Evolutionary conservation across 2,797 vertebrate genomes (phyloP).

Genomic region (Chelmon rostratus): DNA sequence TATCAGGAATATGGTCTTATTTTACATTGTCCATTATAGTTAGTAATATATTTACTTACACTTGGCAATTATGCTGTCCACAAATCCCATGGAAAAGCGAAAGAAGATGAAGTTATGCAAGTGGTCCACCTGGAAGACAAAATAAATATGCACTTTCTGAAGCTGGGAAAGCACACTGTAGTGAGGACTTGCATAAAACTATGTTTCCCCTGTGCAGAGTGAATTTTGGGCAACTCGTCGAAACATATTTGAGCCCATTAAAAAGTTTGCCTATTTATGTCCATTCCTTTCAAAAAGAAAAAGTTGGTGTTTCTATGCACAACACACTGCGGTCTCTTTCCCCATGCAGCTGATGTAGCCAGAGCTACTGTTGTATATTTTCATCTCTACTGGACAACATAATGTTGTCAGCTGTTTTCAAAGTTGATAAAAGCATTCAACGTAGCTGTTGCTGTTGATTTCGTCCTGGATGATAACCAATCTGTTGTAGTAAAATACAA

Average conservation of each 20-base stretch:
- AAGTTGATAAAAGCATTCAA: too few relatives aligned
- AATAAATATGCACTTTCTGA: background rate
- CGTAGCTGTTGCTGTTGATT: too few relatives aligned
- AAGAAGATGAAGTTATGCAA: slow-evolving; percentile 98
- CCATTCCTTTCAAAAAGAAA: too few relatives aligned
- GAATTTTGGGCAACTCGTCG: background rate
- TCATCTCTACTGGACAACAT: background rate
- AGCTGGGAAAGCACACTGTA: background rate
- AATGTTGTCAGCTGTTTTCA: background rate
- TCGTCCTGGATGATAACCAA: background rate
- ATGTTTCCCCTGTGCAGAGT: background rate
- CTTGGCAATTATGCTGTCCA: slow-evolving; percentile 97
- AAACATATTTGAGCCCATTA: background rate
- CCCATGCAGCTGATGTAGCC: background rate
- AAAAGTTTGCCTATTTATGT: too few relatives aligned
- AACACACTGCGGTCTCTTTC: background rate
- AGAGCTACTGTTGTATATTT: background rate
- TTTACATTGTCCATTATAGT: background rate
- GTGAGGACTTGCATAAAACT: background rate
- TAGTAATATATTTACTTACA: slow-evolving; percentile 86
- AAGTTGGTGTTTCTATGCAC: background rate
- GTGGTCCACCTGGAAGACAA: slow-evolving; percentile 91
- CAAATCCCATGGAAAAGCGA: slow-evolving; percentile 98
- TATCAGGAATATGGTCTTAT: background rate
- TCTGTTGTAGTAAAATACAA: too few relatives aligned